A percentile compares a stretch with the other conserved stretches of the same genome.
Conservation (phyloP, 2,113 vertebrate species). For the Suncus etruscus region DNA sequence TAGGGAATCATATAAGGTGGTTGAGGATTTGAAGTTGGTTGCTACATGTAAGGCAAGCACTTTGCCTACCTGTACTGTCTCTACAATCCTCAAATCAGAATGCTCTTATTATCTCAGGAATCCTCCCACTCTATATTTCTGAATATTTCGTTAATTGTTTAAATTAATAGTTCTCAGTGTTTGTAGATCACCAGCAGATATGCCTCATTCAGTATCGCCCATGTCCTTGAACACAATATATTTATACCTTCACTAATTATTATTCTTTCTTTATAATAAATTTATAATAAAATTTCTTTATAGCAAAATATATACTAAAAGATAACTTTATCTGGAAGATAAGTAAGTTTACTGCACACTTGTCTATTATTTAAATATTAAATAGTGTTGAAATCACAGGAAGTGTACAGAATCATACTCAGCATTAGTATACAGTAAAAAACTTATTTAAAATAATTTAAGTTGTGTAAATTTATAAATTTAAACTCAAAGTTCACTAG, state of each 20-base stretch:
- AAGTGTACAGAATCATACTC: conserved; percentile 98
- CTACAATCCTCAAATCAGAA: too few relatives aligned
- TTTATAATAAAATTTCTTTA: conserved; percentile 20
- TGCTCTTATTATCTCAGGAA: not conserved
- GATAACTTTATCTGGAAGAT: conserved; percentile 27
- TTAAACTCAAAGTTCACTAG: conserved; percentile 92
- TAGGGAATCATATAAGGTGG: too few relatives aligned
- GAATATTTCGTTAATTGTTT: conserved; percentile 25
- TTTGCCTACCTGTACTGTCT: too few relatives aligned
- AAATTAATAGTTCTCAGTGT: not conserved
- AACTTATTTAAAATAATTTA: conserved; percentile 87
- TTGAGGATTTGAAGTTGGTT: too few relatives aligned
- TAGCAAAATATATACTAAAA: not conserved
- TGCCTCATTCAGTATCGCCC: not conserved
- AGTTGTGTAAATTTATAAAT: conserved; percentile 89
- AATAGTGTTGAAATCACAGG: conserved; percentile 99
- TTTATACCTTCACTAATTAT: not conserved
- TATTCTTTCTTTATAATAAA: conserved; percentile 39
- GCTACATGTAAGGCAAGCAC: too few relatives aligned
- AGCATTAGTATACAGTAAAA: conserved; percentile 99
- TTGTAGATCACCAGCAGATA: not conserved
- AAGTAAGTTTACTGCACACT: not conserved
- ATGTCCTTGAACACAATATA: not conserved
- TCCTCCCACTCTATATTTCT: not conserved
- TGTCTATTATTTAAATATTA: conserved; percentile 93